These are phyloP conservation scores for Tenualosa thibaudeaui DNA, from an alignment of 2,797 vertebrate genomes.

Conservation along the genomic window DNA sequence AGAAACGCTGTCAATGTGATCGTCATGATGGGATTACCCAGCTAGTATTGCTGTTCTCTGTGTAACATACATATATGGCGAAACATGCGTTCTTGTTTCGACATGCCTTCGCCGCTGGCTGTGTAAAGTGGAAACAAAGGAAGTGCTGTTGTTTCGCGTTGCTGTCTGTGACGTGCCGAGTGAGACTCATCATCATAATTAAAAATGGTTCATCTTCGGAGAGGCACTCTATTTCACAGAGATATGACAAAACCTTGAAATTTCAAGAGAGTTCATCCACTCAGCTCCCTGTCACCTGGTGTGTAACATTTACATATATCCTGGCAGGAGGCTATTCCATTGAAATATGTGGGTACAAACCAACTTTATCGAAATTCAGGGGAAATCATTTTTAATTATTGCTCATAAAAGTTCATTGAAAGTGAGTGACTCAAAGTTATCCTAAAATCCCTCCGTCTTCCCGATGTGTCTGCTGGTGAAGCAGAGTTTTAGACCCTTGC, in stretches of 20 bases:
- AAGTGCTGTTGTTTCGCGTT: background rate
- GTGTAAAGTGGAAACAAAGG: slow-evolving; percentile 14
- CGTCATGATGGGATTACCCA: background rate
- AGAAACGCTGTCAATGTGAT: background rate
- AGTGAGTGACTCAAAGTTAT: no score
- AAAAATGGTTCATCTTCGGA: background rate
- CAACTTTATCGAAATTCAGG: no score
- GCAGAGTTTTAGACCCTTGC: background rate
- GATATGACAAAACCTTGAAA: background rate
- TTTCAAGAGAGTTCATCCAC: background rate
- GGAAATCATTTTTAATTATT: background rate
- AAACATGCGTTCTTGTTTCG: background rate
- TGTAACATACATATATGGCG: background rate
- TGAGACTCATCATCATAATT: background rate
- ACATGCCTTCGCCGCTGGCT: background rate
- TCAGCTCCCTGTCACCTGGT: background rate
- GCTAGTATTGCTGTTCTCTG: background rate
- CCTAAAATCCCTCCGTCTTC: background rate
- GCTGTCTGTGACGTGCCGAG: background rate
- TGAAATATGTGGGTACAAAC: background rate
- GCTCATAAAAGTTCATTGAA: background rate
- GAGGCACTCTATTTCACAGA: background rate
- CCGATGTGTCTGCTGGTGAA: background rate
- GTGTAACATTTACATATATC: background rate
- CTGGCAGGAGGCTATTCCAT: background rate